These are phyloP conservation scores for Phoebastria nigripes DNA, from an alignment of 2,797 vertebrate species.

Conservation along the genomic window DNA sequence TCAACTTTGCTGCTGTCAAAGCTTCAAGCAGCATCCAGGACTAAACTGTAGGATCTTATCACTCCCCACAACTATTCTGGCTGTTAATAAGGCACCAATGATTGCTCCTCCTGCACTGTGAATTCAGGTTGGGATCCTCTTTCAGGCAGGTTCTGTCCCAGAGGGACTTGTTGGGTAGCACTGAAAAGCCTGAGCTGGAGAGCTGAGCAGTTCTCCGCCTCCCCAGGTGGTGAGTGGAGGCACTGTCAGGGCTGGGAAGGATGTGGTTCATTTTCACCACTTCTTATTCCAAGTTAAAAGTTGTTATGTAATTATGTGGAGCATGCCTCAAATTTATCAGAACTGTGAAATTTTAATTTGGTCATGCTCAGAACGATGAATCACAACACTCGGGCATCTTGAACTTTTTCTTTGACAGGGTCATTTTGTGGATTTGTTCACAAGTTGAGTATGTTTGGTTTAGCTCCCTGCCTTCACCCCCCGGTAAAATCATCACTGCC, in stretches of 20 bases:
- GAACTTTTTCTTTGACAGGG: neutral
- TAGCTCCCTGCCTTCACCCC: neutral
- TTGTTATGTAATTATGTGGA: conserved; percentile 31
- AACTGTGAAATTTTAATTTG: conserved; percentile 48
- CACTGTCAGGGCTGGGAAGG: neutral
- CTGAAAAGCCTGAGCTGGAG: neutral
- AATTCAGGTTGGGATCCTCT: neutral
- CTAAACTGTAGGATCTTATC: neutral
- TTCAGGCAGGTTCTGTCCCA: neutral
- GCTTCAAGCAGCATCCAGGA: neutral
- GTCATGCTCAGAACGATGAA: conserved; percentile 27
- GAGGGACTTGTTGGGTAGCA: neutral
- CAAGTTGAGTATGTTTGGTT: neutral
- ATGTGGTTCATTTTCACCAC: neutral
- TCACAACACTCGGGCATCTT: neutral
- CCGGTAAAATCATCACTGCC: neutral
- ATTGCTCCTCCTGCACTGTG: neutral
- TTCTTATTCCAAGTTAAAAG: conserved; percentile 12
- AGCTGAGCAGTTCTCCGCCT: neutral
- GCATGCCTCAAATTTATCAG: neutral
- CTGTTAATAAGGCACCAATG: neutral
- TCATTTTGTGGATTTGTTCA: neutral
- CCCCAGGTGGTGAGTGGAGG: neutral
- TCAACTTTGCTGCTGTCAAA: neutral
- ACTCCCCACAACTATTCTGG: neutral